Evolutionary conservation across 2,888 invertebrate genomes (phyloP), one percentile per base, ranked within the genome.

Genomic region (Subacronicta megacephala): DNA sequence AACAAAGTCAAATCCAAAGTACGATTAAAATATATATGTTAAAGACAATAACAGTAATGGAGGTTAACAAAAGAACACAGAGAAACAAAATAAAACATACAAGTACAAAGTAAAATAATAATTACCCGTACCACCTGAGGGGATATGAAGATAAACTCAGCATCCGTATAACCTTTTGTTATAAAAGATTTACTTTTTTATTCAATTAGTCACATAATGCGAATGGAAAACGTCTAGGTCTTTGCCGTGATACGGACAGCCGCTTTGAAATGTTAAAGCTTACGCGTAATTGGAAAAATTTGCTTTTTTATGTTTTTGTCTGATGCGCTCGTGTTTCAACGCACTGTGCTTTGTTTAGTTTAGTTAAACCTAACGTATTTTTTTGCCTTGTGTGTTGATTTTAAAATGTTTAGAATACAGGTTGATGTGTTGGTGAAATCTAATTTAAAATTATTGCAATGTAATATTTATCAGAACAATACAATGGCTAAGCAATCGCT

Each of bases 51-150:
- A 73, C 77, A 59, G 66, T 82, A 85, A 87, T 81, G 71, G 80
- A 76, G 79, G 76, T 51, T 70, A 77, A 85, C 87, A 89, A 88
- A 90, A 88, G 89, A 89, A 89, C 80, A 72, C 75, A 75, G 73
- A 63, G 68, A 63, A 77, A 75, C 72, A 70, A 76, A 85, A 87
- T 86, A 86, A 83, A 85, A 82, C 73, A 62, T 59, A 75, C 77
- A 77, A 78, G 56, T 78, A 87, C 89, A 91, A 90, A 91, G 90
- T 87, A 80, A 85, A 88, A 91, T 81, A 87, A 90, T 91, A 89
- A 91, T 90, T 90, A 90, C 81, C 81, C 70, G 77, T 76, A 68
- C 65, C 66, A 75, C 90, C 89, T 77, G 77, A 65, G 87, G 87
- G 87, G 72, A 77, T 71, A 64, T 55, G 41, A 71, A 80, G 84